These are phyloP conservation scores for Junco hyemalis DNA, from an alignment of 2,113 vertebrate genomes.

Conservation along the genomic window DNA sequence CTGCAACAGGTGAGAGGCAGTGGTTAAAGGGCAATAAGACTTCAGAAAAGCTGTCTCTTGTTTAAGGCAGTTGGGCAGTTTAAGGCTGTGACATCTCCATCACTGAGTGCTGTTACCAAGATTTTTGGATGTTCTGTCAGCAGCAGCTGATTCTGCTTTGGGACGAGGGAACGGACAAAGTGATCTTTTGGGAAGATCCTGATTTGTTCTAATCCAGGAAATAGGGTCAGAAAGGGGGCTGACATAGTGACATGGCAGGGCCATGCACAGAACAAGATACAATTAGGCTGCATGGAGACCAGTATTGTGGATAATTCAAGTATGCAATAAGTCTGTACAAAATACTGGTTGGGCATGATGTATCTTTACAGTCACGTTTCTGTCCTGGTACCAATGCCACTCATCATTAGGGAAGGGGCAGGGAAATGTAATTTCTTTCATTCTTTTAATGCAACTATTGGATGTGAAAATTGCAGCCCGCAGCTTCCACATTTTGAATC, in stretches of 20 bases:
- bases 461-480: neutral
- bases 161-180: neutral
- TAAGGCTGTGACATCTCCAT: neutral
- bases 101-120: accelerated
- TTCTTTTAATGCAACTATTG: neutral
- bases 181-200: neutral
- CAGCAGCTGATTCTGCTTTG: neutral
- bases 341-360: neutral
- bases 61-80: neutral
- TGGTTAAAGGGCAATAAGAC: neutral
- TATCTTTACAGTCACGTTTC: neutral
- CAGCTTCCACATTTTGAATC: neutral
- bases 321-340: neutral
- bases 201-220: neutral
- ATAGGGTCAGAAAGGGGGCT: accelerated
- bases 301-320: neutral
- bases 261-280: neutral
- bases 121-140: neutral
- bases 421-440: neutral
- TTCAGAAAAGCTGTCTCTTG: neutral
- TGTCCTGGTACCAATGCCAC: neutral
- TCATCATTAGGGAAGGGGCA: neutral
- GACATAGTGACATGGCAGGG: neutral
- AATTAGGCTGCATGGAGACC: neutral
- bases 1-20: neutral